Evolutionary conservation across 2,888 invertebrate genomes (phyloP), one percentile per base, ranked within the genome.

Genomic region (Gandaritis pyraliata): DNA sequence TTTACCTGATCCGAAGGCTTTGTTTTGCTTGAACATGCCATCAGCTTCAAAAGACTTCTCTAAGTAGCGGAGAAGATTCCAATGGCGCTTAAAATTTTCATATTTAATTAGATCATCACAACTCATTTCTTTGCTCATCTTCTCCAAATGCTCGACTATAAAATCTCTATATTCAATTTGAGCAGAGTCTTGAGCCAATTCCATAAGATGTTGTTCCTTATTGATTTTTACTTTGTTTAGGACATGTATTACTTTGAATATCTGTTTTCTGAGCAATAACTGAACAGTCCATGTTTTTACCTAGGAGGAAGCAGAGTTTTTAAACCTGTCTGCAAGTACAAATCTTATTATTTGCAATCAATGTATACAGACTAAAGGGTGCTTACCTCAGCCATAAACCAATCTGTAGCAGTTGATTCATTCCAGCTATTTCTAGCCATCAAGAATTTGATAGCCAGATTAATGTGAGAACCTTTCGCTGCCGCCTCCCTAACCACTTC

Each of bases 401-500:
- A 94, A 30, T 90, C 87, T 61, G 86, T 83, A 1, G 94, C 93
- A 46, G 92, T 93, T 16, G 86, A 77, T 59, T 92, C 81, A 65
- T 82, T 88, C 86, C 94, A 93, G 62, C 88, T 85, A 77, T 93
- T 94, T 73, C 94, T 93, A 45, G 82, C 80, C 71, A 93, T 90
- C 16, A 95, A 82, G 81, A 94, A 95, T 70, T 89, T 92, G 54
- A 93, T 81, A 43, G 94, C 95, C 58, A 95, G 80, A 38, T 88
- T 84, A 48, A 95, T 92, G 72, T 94, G 94, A 30, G 93, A 93
- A 15, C 95, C 95, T 78, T 95, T 95, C 1, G 94, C 93, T 33
- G 94, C 95, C 12, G 95, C 94, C 80, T 95, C 95, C 71, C 95
- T 87, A 0, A 94, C 94, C 46, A 95, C 93, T 82, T 95, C 95